Conservation (phyloP, 2,888 invertebrate genomes). For the Hirudinaria manillensis region DNA sequence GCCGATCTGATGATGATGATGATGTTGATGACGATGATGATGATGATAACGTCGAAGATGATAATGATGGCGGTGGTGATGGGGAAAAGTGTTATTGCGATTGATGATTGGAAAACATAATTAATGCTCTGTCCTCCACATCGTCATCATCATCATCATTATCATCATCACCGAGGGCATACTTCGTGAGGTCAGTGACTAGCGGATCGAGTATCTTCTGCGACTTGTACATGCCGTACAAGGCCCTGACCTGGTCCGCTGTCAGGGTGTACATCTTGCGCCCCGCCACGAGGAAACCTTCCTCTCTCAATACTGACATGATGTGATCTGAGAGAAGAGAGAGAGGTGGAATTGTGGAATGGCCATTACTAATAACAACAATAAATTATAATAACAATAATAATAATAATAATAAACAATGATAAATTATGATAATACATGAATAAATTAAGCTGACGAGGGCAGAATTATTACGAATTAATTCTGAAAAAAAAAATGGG, state of each 20-base stretch:
- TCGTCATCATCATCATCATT: no score
- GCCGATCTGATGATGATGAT: not conserved
- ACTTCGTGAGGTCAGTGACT: not conserved
- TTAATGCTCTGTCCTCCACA: no score
- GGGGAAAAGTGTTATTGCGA: not conserved
- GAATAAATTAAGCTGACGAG: slow-evolving; percentile 8
- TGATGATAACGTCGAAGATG: not conserved
- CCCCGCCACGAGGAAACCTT: slow-evolving; percentile 24
- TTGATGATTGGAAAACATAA: no score
- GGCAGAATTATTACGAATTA: no score
- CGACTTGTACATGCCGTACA: slow-evolving; percentile 18
- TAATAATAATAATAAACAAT: not conserved
- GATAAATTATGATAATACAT: not conserved
- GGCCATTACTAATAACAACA: not conserved
- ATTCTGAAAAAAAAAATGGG: no score
- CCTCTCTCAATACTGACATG: slow-evolving; percentile 15
- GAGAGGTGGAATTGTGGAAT: not conserved
- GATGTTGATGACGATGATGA: slow-evolving; percentile 11
- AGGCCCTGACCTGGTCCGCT: not conserved
- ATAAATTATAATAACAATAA: not conserved
- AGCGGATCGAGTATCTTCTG: not conserved
- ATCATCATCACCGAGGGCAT: not conserved
- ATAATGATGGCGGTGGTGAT: not conserved
- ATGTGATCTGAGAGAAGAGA: slow-evolving; percentile 21
- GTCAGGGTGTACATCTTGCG: slow-evolving; percentile 12